Base-by-base conservation (phyloP, 2,888 invertebrate species). In the Chrysolina haemoptera region DNA sequence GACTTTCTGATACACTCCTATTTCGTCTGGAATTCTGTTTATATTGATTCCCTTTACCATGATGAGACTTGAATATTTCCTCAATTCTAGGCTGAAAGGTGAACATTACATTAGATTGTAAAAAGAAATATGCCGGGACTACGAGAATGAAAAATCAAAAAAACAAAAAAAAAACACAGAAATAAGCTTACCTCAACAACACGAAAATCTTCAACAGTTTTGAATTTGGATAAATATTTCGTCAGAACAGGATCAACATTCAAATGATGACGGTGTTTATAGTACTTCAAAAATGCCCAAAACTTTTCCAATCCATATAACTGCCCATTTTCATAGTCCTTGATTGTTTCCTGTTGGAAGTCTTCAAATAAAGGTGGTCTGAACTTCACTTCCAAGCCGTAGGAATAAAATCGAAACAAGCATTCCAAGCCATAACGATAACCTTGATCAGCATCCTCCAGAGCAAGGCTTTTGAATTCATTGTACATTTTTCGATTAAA, bases 201-300 rank as follows among this genome's bases (percentile, higher is more conserved):
- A 79, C 95, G 90, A 86, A 97, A 97, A 89, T 97, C 97, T 89
- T 97, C 96, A 82, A 97, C 94, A 78, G 92, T 95, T 84, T 95
- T 94, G 88, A 95, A 97, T 85, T 94, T 93, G 73, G 92, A 90
- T 71, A 97, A 89, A 85, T 93, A 92, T 70, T 93, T 93, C 76
- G 92, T 90, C 59, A 97, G 89, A 84, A 92, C 92, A 0, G 94
- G 90, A 78, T 94, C 93, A 48, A 96, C 94, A 76, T 93, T 92
- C 64, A 96, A 89, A 76, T 93, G 92, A 27, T 89, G 90, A 43
- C 94, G 92, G 85, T 96, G 93, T 87, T 95, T 96, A 89, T 96
- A 98, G 90, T 98, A 99, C 89, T 98, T 98, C 73, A 97, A 90
- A 91, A 99, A 99, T 63, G 98, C 98, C 98, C 99, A 98, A 89